Evolutionary conservation across 1,140 invertebrate genomes (phyloP).

Genomic region (Whitmania pigra): DNA sequence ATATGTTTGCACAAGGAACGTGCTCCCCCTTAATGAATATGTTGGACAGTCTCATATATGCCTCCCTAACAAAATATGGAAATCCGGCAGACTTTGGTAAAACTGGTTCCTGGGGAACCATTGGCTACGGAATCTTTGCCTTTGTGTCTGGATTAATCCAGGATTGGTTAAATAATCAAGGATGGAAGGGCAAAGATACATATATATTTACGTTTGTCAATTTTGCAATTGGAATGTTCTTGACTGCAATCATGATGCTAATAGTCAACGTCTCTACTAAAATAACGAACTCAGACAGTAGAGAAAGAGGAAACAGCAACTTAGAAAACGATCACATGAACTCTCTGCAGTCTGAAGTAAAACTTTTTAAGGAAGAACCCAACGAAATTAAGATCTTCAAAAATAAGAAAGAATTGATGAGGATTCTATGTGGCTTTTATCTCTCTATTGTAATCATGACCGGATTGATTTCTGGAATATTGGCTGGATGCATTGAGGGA

Average conservation of each 20-base stretch:
- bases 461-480: slow-evolving; percentile 43
- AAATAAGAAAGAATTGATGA: slow-evolving; percentile 17
- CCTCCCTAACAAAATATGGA: slow-evolving; percentile 24
- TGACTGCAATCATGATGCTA: no score
- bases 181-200: no score
- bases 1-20: slow-evolving; percentile 25
- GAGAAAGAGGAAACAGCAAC: no score
- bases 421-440: slow-evolving; percentile 21
- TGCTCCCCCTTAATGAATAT: slow-evolving; percentile 27
- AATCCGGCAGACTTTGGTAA: slow-evolving; percentile 52
- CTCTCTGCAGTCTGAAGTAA: no score
- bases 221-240: no score
- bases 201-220: no score
- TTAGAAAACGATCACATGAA: no score
- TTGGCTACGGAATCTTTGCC: slow-evolving; percentile 29
- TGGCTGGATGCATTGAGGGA: slow-evolving; percentile 63
- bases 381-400: no score
- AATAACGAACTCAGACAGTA: no score
- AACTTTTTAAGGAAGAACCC: no score
- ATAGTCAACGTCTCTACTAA: no score
- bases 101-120: slow-evolving; percentile 51
- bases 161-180: slow-evolving; percentile 22
- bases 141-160: slow-evolving; percentile 33
- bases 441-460: neutral
- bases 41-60: slow-evolving; percentile 29